These are phyloP conservation scores for Anabas testudineus DNA, from an alignment of 2,797 vertebrate species.

Conservation along the genomic window DNA sequence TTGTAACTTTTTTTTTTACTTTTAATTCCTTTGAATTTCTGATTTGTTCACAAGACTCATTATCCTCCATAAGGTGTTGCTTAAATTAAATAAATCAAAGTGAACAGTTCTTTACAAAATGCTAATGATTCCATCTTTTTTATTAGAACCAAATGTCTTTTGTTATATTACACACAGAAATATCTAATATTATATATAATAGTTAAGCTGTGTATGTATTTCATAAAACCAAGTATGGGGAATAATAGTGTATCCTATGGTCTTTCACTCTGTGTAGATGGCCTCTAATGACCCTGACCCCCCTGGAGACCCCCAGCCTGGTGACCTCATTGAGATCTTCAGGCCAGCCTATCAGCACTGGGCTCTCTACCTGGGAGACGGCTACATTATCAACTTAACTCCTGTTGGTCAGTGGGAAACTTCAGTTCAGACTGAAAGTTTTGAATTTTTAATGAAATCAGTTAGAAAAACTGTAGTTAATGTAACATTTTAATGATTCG, in stretches of 20 bases:
- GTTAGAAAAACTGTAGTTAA: background rate
- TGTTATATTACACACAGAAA: background rate
- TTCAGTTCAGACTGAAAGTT: background rate
- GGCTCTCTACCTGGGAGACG: slow-evolving; percentile 94
- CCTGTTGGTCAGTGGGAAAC: slow-evolving; percentile 87
- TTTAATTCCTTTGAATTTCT: background rate
- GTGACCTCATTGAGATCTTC: slow-evolving; percentile 96
- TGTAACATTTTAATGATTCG: too few relatives aligned
- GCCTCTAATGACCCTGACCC: slow-evolving; percentile 81
- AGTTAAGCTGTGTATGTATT: background rate
- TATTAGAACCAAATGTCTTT: background rate
- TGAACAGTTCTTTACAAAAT: background rate
- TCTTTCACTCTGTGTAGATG: slow-evolving; percentile 81
- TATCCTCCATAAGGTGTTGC: background rate
- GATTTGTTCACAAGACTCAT: background rate
- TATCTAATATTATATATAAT: too few relatives aligned
- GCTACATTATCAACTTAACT: slow-evolving; percentile 92
- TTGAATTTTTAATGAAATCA: background rate
- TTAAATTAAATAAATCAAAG: background rate
- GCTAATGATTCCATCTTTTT: background rate
- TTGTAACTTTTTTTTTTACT: too few relatives aligned
- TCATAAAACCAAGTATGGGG: background rate
- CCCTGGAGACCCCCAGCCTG: slow-evolving; percentile 86
- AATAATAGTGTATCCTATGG: slow-evolving; percentile 1
- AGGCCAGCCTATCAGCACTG: slow-evolving; percentile 93